Base-by-base conservation (phyloP, 2,797 vertebrate species). In the Pogonophryne albipinna region DNA sequence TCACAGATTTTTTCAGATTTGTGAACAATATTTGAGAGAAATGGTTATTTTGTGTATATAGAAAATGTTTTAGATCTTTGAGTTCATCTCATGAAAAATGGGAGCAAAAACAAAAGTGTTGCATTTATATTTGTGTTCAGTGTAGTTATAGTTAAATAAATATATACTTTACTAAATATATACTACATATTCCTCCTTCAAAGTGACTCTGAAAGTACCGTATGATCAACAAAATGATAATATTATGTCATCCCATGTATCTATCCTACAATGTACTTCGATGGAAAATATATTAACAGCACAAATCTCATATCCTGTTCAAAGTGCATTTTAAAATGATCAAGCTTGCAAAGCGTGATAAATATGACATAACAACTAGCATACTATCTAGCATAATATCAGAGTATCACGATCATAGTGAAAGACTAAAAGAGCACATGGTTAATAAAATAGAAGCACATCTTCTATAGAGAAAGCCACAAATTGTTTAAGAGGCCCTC, bases 401-500 rank as follows among this genome's bases (percentile, higher is more conserved):
- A 45, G 4, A 71, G 27, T 27, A 16, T 27, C 27, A 27, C 27
- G 4, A 27, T 27, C 27, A 27, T 27, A 27, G 27, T 27, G 27
- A 55, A 14, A 41, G 16, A 57, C 3, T 57, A 46, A 17, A 47
- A 61, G 4, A 73, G 38, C 17, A 59, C 13, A 16, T 12, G 9
- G 38, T 13, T 11, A 4, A 31, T 2, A 41, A 19, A n/a, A 19
- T 3, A 57, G n/a, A 75, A 63, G 51, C 41, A 44, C 16, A 74
- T 44, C 31, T 47, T 53, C 59, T 13, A 38, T 15, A 49, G 44
- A 82, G 59, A 74, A 71, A 79, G 52, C 63, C 52, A 66, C 53
- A 80, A 71, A 78, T 57, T 68, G 34, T 83, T 77, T 59, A 61
- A 63, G 42, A 71, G 66, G 58, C 80, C 63, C 61, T 85, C 76